Percentiles rank a stretch among this genome's conserved stretches.
These are phyloP conservation scores for Stichopus chloronotus DNA, from an alignment of 35 echinoderm and acorn worm genomes.

Conservation along the genomic window DNA sequence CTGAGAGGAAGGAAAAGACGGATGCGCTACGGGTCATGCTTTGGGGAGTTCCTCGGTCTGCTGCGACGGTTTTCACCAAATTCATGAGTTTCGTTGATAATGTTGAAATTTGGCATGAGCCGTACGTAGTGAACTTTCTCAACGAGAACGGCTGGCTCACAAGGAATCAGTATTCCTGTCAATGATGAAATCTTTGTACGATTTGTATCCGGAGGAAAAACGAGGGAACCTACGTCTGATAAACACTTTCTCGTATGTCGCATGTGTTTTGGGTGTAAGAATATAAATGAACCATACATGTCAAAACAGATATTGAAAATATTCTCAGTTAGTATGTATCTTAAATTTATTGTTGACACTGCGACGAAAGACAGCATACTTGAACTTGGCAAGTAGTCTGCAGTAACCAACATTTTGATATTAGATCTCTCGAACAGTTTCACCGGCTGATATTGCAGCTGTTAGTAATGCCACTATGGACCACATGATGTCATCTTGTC, in stretches of 20 bases:
- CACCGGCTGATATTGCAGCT: too few species aligned
- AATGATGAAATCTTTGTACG: neutral
- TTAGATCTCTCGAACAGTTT: too few species aligned
- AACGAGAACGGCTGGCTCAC: neutral
- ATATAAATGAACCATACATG: neutral
- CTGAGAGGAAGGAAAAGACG: neutral
- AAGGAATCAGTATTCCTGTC: neutral
- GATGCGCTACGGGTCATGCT: conserved; percentile 15
- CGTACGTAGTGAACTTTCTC: neutral
- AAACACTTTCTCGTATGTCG: neutral
- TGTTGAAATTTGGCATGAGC: conserved; percentile 40
- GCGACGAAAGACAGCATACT: too few species aligned
- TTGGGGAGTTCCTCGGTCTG: conserved; percentile 36
- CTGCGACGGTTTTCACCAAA: conserved; percentile 54
- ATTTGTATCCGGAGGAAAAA: neutral
- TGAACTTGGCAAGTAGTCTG: too few species aligned
- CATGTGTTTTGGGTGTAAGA: neutral
- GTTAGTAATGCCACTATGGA: too few species aligned
- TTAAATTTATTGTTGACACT: too few species aligned
- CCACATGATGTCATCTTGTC: too few species aligned
- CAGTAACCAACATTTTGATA: too few species aligned
- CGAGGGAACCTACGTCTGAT: neutral
- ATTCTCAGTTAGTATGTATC: too few species aligned
- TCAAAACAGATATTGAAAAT: too few species aligned
- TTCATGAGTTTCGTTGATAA: conserved; percentile 56